These are phyloP conservation scores for Coleophora deauratella DNA, from an alignment of 2,888 invertebrate genomes.

Conservation along the genomic window DNA sequence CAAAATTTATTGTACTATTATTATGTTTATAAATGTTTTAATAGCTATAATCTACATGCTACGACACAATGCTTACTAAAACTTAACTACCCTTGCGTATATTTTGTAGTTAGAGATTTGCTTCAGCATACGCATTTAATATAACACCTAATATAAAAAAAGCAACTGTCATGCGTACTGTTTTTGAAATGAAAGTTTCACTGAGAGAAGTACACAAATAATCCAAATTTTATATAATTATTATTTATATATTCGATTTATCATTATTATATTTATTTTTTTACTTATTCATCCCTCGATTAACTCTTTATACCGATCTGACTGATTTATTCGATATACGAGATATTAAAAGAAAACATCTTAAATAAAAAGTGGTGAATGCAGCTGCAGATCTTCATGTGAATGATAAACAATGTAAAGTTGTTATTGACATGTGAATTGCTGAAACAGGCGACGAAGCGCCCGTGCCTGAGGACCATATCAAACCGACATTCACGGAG, in stretches of 20 bases:
- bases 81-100: constrained; percentile 25
- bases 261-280: constrained; percentile 40
- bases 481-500: constrained; percentile 98
- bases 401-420: constrained; percentile 20
- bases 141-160: constrained; percentile 37
- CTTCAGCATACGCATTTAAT: constrained; percentile 62
- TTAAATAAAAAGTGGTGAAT: constrained; percentile 44
- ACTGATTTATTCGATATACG: constrained; percentile 36
- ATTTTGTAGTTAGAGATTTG: constrained; percentile 43
- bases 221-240: constrained; percentile 37
- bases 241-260: constrained; percentile 36
- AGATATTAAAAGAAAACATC: constrained; percentile 66
- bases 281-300: constrained; percentile 41
- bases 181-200: constrained; percentile 41
- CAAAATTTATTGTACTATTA: constrained; percentile 12
- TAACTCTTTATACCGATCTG: constrained; percentile 45
- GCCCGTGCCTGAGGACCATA: constrained; percentile 92
- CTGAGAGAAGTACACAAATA: constrained; percentile 35
- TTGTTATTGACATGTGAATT: constrained; percentile 40
- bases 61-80: constrained; percentile 41
- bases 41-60: constrained; percentile 28
- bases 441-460: constrained; percentile 89
- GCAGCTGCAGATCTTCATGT: constrained; percentile 47
- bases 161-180: constrained; percentile 72
- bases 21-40: constrained; percentile 18